These are phyloP conservation scores for Buphagus erythrorhynchus DNA, from an alignment of 2,797 vertebrate genomes.

Conservation along the genomic window DNA sequence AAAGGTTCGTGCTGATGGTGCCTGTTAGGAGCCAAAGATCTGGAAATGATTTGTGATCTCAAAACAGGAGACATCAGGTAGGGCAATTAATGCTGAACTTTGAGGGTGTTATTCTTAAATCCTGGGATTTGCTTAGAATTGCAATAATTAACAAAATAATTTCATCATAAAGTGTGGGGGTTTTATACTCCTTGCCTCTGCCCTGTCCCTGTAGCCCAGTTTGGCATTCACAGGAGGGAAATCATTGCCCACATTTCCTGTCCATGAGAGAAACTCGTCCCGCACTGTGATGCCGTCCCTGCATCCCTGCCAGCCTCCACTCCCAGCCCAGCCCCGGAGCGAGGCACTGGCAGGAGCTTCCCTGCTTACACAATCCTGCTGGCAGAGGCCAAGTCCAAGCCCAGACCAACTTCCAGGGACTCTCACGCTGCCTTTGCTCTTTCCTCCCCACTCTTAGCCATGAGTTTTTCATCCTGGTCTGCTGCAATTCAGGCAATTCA, in stretches of 20 bases:
- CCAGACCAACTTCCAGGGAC: background rate
- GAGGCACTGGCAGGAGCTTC: background rate
- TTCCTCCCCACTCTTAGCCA: background rate
- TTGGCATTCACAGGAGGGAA: background rate
- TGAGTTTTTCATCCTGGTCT: background rate
- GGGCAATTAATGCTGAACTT: background rate
- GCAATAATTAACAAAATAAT: background rate
- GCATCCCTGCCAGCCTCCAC: background rate
- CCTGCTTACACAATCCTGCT: background rate
- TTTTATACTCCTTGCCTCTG: background rate
- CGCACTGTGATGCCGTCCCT: fast-evolving
- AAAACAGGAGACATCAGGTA: background rate
- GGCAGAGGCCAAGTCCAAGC: background rate
- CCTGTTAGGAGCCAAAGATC: background rate
- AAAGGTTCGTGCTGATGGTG: background rate
- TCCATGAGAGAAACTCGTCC: background rate
- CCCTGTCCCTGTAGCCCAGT: background rate
- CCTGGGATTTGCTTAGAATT: background rate
- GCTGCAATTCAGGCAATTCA: background rate
- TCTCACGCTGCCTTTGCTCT: background rate
- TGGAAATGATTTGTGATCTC: background rate
- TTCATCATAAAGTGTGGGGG: fast-evolving
- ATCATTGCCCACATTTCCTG: fast-evolving
- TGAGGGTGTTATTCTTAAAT: background rate
- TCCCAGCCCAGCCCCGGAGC: background rate